Conservation (phyloP, 2,888 invertebrate species). For the Acheta domesticus region DNA sequence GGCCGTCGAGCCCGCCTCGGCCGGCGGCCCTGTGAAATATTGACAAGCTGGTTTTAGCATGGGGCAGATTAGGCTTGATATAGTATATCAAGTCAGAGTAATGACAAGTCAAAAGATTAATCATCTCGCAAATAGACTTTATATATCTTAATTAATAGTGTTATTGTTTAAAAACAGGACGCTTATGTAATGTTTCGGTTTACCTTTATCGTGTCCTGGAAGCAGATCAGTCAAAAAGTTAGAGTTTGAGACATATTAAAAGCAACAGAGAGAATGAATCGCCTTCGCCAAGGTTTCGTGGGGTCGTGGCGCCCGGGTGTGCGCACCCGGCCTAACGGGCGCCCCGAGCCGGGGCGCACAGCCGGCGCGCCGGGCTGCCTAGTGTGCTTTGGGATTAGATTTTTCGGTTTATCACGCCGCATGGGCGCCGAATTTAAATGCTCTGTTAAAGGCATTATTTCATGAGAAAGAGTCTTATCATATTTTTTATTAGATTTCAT, state of each 20-base stretch:
- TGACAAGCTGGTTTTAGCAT: constrained; percentile 34
- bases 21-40: constrained; percentile 36
- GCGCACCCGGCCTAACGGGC: not conserved
- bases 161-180: constrained; percentile 19
- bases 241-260: not conserved
- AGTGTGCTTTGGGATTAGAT: not conserved
- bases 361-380: not conserved
- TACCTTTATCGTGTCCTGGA: constrained; percentile 21
- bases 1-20: constrained; percentile 11
- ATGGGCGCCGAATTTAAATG: not conserved
- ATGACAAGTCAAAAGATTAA: constrained; percentile 25
- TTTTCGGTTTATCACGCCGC: not conserved
- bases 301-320: not conserved
- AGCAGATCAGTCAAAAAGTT: constrained; percentile 11
- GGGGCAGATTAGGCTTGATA: not conserved
- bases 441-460: not conserved
- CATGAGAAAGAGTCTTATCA: not conserved
- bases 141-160: constrained; percentile 2
- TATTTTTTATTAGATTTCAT: not conserved
- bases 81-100: not conserved
- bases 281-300: not conserved
- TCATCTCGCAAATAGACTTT: not conserved
- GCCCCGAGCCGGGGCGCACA: not conserved
- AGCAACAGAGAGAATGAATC: not conserved
- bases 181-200: constrained; percentile 1